Conservation (phyloP, 2,113 vertebrate genomes). For the Xyrauchen texanus region DNA sequence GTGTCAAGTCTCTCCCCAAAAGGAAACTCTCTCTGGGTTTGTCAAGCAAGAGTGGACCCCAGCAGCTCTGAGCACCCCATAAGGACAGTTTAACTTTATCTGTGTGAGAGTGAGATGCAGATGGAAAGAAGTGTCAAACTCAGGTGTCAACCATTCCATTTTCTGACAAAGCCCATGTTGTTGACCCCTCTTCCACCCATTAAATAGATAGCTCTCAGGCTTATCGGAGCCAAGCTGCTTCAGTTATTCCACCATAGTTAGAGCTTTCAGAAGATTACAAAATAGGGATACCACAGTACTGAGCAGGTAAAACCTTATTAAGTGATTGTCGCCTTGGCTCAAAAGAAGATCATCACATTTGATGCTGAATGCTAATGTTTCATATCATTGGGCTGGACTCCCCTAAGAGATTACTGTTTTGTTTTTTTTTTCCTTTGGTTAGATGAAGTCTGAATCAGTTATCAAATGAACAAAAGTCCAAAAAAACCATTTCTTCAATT, state of each 20-base stretch:
- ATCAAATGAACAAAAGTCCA: slow-evolving; percentile 12
- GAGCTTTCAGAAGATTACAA: slow-evolving; percentile 9
- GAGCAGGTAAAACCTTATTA: slow-evolving; percentile 39
- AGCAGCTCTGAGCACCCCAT: not conserved
- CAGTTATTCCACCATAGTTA: slow-evolving; percentile 37
- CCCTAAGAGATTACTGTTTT: slow-evolving; percentile 19
- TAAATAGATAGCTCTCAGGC: slow-evolving; percentile 47
- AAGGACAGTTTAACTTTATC: slow-evolving; percentile 43
- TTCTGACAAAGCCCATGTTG: slow-evolving; percentile 61
- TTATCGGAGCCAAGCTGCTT: slow-evolving; percentile 59
- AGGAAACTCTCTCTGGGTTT: slow-evolving; percentile 8
- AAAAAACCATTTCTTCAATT: slow-evolving; percentile 11
- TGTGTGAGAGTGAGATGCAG: slow-evolving; percentile 19
- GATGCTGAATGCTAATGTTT: slow-evolving; percentile 22
- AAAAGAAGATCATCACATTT: slow-evolving; percentile 16
- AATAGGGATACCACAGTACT: slow-evolving; percentile 32
- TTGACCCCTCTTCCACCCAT: slow-evolving; percentile 47
- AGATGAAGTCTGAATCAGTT: slow-evolving; percentile 9
- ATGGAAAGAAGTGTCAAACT: slow-evolving; percentile 12
- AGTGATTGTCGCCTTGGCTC: slow-evolving; percentile 9
- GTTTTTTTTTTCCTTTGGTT: not conserved
- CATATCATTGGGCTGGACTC: slow-evolving; percentile 6
- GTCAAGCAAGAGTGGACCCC: slow-evolving; percentile 14
- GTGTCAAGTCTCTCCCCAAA: not conserved
- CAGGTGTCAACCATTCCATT: slow-evolving; percentile 56